These are phyloP conservation scores for Clavelina lepadiformis DNA, from an alignment of 23 tunicate species.

Conservation along the genomic window DNA sequence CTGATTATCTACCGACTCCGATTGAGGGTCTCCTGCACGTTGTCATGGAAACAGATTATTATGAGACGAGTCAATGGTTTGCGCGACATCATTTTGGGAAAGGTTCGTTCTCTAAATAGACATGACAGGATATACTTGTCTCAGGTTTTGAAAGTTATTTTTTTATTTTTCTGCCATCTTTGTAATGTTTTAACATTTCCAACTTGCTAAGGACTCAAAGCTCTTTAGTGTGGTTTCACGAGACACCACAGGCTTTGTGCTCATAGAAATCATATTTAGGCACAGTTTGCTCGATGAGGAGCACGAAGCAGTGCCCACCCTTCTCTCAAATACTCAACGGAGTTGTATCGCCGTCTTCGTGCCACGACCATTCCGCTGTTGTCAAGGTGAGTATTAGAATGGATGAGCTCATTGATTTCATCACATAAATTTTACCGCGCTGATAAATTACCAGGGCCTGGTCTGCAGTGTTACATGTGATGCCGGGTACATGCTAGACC, in stretches of 20 bases:
- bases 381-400: constrained; percentile 30
- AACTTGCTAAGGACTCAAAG: neutral
- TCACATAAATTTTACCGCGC: too few relatives aligned
- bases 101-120: too few relatives aligned
- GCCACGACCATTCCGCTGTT: constrained; percentile 7
- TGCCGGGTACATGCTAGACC: constrained; percentile 14
- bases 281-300: constrained; percentile 63
- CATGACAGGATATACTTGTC: too few relatives aligned
- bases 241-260: too few relatives aligned
- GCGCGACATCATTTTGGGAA: constrained; percentile 52
- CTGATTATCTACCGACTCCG: too few relatives aligned
- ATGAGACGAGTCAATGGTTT: constrained; percentile 45
- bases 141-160: too few relatives aligned
- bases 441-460: constrained; percentile 54
- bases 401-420: too few relatives aligned
- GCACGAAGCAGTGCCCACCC: constrained; percentile 40
- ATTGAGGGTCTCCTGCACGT: constrained; percentile 10
- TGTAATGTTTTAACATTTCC: too few relatives aligned
- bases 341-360: constrained; percentile 23
- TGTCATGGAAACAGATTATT: constrained; percentile 68
- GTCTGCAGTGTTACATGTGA: constrained; percentile 50
- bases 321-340: constrained; percentile 25
- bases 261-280: too few relatives aligned
- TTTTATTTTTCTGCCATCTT: too few relatives aligned
- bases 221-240: too few relatives aligned